Evolutionary conservation across 2,888 invertebrate genomes (phyloP).

Genomic region (Meandrusa payeni): DNA sequence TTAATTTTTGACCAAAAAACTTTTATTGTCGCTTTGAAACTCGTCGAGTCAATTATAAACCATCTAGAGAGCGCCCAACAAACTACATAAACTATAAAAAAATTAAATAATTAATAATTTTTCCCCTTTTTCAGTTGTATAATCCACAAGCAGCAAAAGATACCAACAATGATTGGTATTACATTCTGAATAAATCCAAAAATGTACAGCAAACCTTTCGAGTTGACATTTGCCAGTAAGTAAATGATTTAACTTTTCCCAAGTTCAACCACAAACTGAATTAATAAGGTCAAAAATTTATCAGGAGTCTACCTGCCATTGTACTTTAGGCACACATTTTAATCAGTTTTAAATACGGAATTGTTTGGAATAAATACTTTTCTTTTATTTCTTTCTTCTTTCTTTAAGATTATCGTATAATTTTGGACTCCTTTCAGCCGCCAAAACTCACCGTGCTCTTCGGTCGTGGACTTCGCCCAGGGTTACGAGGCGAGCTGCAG

Average conservation of each 20-base stretch:
- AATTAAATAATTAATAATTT: too few relatives aligned
- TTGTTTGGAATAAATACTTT: too few relatives aligned
- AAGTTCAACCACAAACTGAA: too few relatives aligned
- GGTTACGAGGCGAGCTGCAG: constrained; percentile 72
- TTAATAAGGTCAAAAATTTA: too few relatives aligned
- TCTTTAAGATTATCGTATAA: constrained; percentile 9
- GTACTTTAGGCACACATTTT: too few relatives aligned
- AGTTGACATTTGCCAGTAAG: constrained; percentile 88
- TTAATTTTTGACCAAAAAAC: too few relatives aligned
- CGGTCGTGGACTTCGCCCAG: constrained; percentile 65
- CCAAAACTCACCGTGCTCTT: constrained; percentile 59
- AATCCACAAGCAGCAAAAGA: constrained; percentile 83
- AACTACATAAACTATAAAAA: too few relatives aligned
- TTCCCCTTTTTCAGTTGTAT: constrained; percentile 73
- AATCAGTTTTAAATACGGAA: too few relatives aligned
- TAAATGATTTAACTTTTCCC: constrained; percentile 33
- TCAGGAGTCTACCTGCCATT: too few relatives aligned
- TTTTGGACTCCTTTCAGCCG: constrained; percentile 18
- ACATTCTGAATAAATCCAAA: constrained; percentile 82
- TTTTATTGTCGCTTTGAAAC: too few relatives aligned
- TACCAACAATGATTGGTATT: constrained; percentile 83
- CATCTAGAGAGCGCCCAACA: too few relatives aligned
- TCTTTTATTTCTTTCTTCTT: constrained; percentile 1
- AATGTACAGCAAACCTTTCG: constrained; percentile 85
- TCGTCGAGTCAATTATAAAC: too few relatives aligned